Conservation (phyloP, 2,888 invertebrate species). For the Scotopteryx bipunctaria region DNA sequence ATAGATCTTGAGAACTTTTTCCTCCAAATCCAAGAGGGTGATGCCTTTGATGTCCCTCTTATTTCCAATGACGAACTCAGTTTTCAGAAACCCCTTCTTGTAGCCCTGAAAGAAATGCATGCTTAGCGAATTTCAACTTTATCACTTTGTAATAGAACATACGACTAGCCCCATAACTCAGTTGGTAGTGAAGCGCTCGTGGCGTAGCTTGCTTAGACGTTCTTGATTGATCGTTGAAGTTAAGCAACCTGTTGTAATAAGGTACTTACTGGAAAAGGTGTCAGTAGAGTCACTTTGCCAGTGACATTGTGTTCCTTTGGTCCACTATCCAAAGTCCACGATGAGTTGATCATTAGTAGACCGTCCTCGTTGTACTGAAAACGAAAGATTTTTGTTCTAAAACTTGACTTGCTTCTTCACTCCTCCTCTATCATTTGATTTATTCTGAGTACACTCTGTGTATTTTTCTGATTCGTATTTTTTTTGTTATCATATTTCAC, state of each 20-base stretch:
- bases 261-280: conserved; percentile 83
- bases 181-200: too few relatives aligned
- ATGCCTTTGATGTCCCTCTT: conserved; percentile 86
- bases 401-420: too few relatives aligned
- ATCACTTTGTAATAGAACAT: background rate
- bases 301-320: conserved; percentile 85
- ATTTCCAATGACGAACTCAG: conserved; percentile 85
- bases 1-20: conserved; percentile 86
- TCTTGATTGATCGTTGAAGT: too few relatives aligned
- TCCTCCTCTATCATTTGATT: too few relatives aligned
- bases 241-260: too few relatives aligned
- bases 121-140: conserved; percentile 4
- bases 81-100: conserved; percentile 86
- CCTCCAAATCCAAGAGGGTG: conserved; percentile 88
- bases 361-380: conserved; percentile 86
- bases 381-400: background rate
- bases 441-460: too few relatives aligned
- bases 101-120: conserved; percentile 78
- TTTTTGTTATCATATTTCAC: too few relatives aligned
- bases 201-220: too few relatives aligned
- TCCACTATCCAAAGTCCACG: conserved; percentile 86
- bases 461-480: too few relatives aligned
- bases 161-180: too few relatives aligned
- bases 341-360: conserved; percentile 86
- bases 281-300: conserved; percentile 85